Conservation (phyloP, 2,113 vertebrate species). For the Opisthocomus hoazin region DNA sequence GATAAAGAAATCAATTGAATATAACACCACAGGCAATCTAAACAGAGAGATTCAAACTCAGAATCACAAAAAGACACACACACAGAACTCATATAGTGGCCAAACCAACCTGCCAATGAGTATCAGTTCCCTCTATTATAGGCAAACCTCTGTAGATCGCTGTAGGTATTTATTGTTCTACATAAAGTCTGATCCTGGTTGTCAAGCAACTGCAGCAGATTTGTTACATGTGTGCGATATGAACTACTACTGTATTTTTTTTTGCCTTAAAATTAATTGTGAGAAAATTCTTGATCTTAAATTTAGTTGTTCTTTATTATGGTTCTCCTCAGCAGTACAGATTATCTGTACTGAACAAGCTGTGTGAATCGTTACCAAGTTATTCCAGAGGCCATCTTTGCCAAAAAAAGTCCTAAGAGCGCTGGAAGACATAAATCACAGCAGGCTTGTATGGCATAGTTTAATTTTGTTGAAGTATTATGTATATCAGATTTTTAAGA, state of each 20-base stretch:
- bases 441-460: background rate
- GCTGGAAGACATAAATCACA: background rate
- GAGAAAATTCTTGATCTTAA: background rate
- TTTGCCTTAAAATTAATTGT: constrained; percentile 5
- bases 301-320: background rate
- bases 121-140: background rate
- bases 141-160: background rate
- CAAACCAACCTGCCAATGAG: background rate
- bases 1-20: background rate
- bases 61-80: background rate
- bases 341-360: background rate
- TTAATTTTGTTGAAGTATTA: background rate
- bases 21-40: background rate
- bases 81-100: rapidly evolving
- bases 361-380: background rate
- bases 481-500: background rate
- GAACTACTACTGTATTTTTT: background rate
- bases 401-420: background rate
- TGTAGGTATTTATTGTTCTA: background rate
- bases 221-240: background rate
- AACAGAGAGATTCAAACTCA: background rate
- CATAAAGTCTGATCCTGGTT: background rate
- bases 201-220: background rate
- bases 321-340: background rate
- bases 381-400: background rate